These are phyloP conservation scores for Drosophila virilis DNA, from an alignment of 1,140 invertebrate genomes.

Conservation along the genomic window DNA sequence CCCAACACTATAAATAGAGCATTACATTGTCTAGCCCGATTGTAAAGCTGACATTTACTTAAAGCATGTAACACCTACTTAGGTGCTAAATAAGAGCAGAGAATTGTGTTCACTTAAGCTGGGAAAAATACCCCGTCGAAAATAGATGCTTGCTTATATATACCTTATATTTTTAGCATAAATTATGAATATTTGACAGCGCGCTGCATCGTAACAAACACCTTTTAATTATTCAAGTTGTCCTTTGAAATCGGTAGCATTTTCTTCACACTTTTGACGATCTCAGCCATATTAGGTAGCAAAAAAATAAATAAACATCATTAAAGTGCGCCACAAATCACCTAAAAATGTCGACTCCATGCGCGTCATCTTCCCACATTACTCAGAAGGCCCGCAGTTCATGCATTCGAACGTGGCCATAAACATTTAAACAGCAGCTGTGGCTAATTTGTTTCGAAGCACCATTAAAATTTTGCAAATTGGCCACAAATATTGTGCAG, in stretches of 20 bases:
- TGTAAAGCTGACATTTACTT: background rate
- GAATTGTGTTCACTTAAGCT: background rate
- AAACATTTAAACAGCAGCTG: constrained; percentile 65
- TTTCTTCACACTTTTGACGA: constrained; percentile 19
- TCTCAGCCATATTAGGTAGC: constrained; percentile 21
- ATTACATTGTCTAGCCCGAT: background rate
- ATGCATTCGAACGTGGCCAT: constrained; percentile 44
- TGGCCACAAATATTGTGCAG: constrained; percentile 53
- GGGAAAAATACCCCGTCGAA: background rate
- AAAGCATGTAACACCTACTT: background rate
- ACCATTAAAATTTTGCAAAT: constrained; percentile 65
- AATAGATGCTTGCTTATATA: background rate
- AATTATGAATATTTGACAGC: too few species aligned
- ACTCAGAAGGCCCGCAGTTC: constrained; percentile 49
- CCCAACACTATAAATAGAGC: background rate
- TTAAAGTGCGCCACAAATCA: constrained; percentile 11
- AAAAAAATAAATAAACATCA: background rate
- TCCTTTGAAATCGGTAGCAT: background rate
- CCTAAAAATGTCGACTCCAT: constrained; percentile 35
- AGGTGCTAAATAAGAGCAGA: constrained; percentile 7
- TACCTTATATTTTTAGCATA: too few species aligned
- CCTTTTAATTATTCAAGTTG: too few species aligned
- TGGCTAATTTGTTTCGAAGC: constrained; percentile 68
- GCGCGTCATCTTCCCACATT: constrained; percentile 68
- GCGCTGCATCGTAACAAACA: too few species aligned